phyloP scores from a whole-genome alignment of 2,888 invertebrate species.

The Lasioglossum calceatum region DNA sequence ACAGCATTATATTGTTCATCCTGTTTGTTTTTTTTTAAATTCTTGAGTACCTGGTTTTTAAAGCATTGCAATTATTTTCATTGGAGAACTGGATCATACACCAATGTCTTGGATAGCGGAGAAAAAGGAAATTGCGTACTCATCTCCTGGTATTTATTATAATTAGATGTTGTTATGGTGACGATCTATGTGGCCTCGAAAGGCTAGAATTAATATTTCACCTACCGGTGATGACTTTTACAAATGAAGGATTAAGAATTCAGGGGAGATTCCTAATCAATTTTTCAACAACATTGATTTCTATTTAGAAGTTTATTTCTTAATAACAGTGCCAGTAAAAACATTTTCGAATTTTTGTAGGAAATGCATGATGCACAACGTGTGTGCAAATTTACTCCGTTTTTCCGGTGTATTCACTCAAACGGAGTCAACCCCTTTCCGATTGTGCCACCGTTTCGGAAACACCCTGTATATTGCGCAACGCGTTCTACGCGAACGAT shows the following conservation, averaged over 20 bases:
- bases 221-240: neutral
- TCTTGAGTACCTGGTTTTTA: neutral
- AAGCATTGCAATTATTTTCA: neutral
- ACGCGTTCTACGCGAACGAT: conserved; percentile 35
- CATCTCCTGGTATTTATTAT: neutral
- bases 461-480: conserved; percentile 41
- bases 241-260: neutral
- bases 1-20: neutral
- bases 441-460: conserved; percentile 4
- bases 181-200: neutral
- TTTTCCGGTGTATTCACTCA: neutral
- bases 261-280: neutral
- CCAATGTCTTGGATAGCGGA: neutral
- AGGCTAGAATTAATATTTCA: neutral
- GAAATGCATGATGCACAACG: neutral
- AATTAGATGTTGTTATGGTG: neutral
- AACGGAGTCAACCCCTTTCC: neutral
- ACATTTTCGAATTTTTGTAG: neutral
- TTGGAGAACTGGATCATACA: neutral
- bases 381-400: neutral
- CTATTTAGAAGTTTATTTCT: neutral
- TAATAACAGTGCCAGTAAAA: neutral
- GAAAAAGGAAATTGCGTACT: neutral
- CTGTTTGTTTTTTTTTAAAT: neutral
- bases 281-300: neutral